Conservation (phyloP, 2,888 invertebrate species). For the Mythimna lalbum region DNA sequence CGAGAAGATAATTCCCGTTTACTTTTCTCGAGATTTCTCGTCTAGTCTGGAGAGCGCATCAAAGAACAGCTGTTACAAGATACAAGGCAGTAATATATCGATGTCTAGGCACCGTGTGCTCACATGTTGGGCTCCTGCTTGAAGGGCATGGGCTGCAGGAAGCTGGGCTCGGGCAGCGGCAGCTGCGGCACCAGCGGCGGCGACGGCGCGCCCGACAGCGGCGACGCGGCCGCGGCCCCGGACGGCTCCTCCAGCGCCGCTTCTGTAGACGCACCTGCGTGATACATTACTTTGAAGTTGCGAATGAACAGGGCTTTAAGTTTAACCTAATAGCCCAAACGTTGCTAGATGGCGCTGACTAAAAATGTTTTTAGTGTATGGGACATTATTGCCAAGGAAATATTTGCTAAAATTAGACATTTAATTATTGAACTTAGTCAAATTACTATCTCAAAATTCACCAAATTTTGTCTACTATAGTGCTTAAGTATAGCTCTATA, state of each 20-base stretch:
- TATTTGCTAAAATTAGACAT: too few species aligned
- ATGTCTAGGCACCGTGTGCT: conserved; percentile 57
- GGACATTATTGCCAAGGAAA: too few species aligned
- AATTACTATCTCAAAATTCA: too few species aligned
- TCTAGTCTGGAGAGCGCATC: background rate
- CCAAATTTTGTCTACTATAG: too few species aligned
- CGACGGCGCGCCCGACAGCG: conserved; percentile 64
- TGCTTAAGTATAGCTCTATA: too few species aligned
- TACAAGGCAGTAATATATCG: conserved; percentile 22
- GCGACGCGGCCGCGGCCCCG: conserved; percentile 52
- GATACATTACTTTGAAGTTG: conserved; percentile 43
- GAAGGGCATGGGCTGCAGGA: conserved; percentile 81
- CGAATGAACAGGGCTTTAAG: background rate
- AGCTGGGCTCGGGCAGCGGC: conserved; percentile 69
- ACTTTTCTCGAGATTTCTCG: background rate
- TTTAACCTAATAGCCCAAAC: too few species aligned
- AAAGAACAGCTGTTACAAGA: background rate
- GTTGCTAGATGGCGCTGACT: too few species aligned
- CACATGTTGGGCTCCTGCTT: conserved; percentile 87
- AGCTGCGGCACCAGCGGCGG: conserved; percentile 78
- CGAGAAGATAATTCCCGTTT: background rate
- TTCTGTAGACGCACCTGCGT: conserved; percentile 84
- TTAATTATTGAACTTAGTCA: too few species aligned
- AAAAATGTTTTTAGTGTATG: too few species aligned
- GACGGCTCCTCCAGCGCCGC: conserved; percentile 71